phyloP scores from a whole-genome alignment of 2,888 invertebrate species.

The Micropterix aruncella region DNA sequence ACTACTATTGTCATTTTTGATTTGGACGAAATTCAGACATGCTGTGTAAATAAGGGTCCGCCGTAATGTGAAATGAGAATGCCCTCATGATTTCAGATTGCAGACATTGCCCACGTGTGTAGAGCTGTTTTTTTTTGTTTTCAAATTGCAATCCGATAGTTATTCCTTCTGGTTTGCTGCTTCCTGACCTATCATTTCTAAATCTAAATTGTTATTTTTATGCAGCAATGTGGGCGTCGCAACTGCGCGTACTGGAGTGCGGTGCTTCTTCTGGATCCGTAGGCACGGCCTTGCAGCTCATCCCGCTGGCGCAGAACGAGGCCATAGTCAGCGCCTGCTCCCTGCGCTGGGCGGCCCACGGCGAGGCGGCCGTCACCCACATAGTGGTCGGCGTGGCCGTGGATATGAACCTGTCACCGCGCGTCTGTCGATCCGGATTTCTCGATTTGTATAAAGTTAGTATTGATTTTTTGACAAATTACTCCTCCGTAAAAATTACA shows the following conservation, averaged over 20 bases:
- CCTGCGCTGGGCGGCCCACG: conserved; percentile 56
- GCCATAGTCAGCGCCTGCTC: conserved; percentile 84
- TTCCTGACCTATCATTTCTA: not conserved
- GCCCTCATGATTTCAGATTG: no score
- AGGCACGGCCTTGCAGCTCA: conserved; percentile 61
- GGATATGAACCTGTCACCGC: conserved; percentile 79
- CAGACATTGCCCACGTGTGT: no score
- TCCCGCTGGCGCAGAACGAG: conserved; percentile 89
- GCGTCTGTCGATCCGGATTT: conserved; percentile 68
- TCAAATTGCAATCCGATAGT: not conserved
- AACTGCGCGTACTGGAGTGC: conserved; percentile 77
- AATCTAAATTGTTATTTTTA: not conserved
- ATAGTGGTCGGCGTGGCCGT: conserved; percentile 86
- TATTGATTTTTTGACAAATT: conserved; percentile 1
- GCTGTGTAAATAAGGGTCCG: no score
- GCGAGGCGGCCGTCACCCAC: conserved; percentile 30
- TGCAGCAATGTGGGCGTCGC: conserved; percentile 88
- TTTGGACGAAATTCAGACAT: no score
- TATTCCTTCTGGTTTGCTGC: not conserved
- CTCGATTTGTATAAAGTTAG: conserved; percentile 70
- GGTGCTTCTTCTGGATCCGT: conserved; percentile 30
- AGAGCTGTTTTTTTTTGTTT: not conserved
- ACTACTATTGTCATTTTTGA: no score
- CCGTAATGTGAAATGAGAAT: no score
- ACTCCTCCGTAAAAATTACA: not conserved